Evolutionary conservation across 2,888 invertebrate species (phyloP), one percentile per base, ranked within the genome.

Genomic region (Eupithecia dodoneata): DNA sequence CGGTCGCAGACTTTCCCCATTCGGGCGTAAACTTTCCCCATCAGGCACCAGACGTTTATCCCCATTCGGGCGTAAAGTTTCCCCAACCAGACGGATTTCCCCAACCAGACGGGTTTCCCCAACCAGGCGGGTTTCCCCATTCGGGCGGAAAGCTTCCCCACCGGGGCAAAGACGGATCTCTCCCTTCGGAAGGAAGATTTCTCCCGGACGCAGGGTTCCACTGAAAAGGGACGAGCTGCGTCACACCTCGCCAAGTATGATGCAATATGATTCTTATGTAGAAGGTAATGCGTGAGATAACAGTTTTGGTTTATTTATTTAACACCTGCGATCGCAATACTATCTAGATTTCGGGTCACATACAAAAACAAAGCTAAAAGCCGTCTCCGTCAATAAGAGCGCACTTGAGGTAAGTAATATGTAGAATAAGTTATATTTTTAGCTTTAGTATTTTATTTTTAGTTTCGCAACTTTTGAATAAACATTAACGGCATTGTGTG

Each of bases 221-320:
- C 67, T 45, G 44, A 69, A 70, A 47, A 12, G 70, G 18, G 70
- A 79, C 12, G 82, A 82, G 12, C 73, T 69, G 0, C 81, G 80
- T 78, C 78, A 81, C 71, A 81, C 82, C 49, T 84, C 84, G 15
- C 84, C 84, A 81, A 81, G 83, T 84, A 81, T 80, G 81, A 76
- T 44, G 71, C 63, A 71, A 45, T 72, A 74, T 79, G 63, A 71
- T 79, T 55, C 76, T 79, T 44, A 77, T 52, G n/a, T 77, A 77
- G 55, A 80, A 80, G 79, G 79, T 80, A 77, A 81, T 13, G 70
- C 63, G n/a, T 71, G 67, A 30, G 30, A 59, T 72, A 73, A 75
- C 73, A 55, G 45, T 66, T 75, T 72, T 9, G 63, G 12, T 63
- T 63, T 63, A 30, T 63, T 63, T 63, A 7, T 52, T 52, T 52